phyloP scores from a whole-genome alignment of 1,140 invertebrate genomes.

The Neodiprion virginianus region DNA sequence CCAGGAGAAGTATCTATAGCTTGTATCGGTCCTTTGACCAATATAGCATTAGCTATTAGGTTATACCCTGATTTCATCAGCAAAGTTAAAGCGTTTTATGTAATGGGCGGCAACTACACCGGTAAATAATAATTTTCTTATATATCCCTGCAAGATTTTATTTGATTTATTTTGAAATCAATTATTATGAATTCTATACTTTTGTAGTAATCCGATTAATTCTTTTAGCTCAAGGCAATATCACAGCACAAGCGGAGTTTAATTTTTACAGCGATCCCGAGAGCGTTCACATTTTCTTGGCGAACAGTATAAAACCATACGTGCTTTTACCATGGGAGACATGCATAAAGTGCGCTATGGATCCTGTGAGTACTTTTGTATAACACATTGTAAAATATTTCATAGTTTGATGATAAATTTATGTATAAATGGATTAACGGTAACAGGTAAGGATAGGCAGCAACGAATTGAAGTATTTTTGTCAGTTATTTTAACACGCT shows the following conservation, averaged over 20 bases:
- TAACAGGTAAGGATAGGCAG: no score
- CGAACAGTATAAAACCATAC: constrained; percentile 63
- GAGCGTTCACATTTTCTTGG: constrained; percentile 75
- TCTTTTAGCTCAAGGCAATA: constrained; percentile 70
- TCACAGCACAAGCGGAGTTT: constrained; percentile 75
- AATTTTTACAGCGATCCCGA: constrained; percentile 84
- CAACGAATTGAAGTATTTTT: not conserved
- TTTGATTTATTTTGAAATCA: constrained; percentile 13
- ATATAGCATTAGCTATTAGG: constrained; percentile 75
- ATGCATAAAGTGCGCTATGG: constrained; percentile 58
- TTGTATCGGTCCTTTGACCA: constrained; percentile 78
- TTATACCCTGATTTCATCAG: constrained; percentile 69
- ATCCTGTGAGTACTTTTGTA: constrained; percentile 55
- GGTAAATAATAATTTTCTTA: constrained; percentile 55
- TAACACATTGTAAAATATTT: constrained; percentile 6
- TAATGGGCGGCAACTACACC: constrained; percentile 81
- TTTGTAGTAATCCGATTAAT: not conserved
- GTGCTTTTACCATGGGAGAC: constrained; percentile 72
- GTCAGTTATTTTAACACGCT: constrained; percentile 10
- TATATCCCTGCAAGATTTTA: constrained; percentile 18
- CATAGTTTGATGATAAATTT: constrained; percentile 14
- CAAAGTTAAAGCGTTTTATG: constrained; percentile 69
- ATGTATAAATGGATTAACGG: not conserved
- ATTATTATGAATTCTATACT: no score
- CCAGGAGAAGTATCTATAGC: constrained; percentile 66